A percentile compares a stretch with the other conserved stretches of the same genome.
Conservation (phyloP, 2,888 invertebrate species). For the Leptinotarsa rubiginosa region DNA sequence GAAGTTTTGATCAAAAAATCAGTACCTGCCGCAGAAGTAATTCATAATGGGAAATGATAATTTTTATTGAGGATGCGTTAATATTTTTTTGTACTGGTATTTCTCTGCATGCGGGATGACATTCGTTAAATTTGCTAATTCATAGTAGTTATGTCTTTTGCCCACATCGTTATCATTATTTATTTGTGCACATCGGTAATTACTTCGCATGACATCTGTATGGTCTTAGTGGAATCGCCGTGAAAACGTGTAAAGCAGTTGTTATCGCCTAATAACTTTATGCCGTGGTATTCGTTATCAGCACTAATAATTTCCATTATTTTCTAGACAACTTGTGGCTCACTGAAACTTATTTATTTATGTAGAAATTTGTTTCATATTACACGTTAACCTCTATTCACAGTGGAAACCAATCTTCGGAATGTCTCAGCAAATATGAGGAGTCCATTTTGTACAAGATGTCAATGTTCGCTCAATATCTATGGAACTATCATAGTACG, state of each 20-base stretch:
- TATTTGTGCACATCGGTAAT: conserved; percentile 1
- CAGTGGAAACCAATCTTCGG: too few species aligned
- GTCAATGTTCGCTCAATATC: too few species aligned
- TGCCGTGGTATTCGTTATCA: not conserved
- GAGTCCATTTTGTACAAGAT: too few species aligned
- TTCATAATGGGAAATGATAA: not conserved
- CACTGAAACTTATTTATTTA: not conserved
- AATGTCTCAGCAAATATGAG: too few species aligned
- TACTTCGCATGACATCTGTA: not conserved
- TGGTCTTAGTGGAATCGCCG: not conserved
- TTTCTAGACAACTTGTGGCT: not conserved
- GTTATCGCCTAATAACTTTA: not conserved
- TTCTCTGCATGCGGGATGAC: conserved; percentile 2
- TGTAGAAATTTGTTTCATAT: too few species aligned
- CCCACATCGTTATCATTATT: conserved; percentile 2
- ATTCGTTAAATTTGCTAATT: conserved; percentile 9
- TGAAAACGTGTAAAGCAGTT: conserved; percentile 2
- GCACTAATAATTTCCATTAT: not conserved
- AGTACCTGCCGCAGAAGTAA: not conserved
- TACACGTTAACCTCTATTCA: too few species aligned
- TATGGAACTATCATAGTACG: too few species aligned
- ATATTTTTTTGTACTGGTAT: conserved; percentile 2
- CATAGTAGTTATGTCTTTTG: not conserved
- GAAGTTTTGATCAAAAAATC: too few species aligned
- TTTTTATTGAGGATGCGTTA: not conserved